Base-by-base conservation (phyloP, 1,140 invertebrate species). In the Metaphire vulgaris region DNA sequence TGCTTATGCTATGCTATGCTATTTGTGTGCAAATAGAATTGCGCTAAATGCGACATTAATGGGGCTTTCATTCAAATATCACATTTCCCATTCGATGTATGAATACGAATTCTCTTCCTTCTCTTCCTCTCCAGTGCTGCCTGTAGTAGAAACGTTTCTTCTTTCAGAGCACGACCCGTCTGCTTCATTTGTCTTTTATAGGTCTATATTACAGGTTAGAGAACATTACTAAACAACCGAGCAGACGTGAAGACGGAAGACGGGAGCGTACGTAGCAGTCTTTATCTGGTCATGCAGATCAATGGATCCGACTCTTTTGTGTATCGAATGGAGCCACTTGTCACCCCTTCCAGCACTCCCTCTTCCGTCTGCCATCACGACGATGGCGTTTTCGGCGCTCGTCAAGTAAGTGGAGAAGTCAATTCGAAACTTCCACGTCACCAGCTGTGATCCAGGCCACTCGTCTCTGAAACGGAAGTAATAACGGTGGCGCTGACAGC, bases 201-300 rank as follows among this genome's bases (percentile, higher is more conserved):
- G 41, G 41, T 56, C 21, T 6, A 56, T 12, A 21, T 21, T 21
- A 56, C 21, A 56, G 6, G 21, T 56, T 12, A 21, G 6, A 12
- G 6, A 12, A 12, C 41, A 56, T 12, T 21, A 56, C 41, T 56
- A 21, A 56, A 56, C 21, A 6, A 56, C 41, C 21, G 41, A 12
- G 41, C 41, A 56, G 21, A 56, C 6, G 21, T 21, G 6, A 12
- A 12, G 21, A 21, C 21, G 41, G 21, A 12, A 56, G 41, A 6
- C 6, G 21, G 41, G 6, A 56, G n/a, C 89, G 90, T 87, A 93
- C 92, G 93, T 92, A 16, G 92, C 92, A 28, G 95, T 94, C 87
- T 93, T 92, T n/a, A 97, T 86, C 83, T 96, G 92, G 86, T 97
- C 95, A n/a, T 92, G 90, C 1, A 95, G 91, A 86, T 97, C 94